A percentile compares a stretch with the other conserved stretches of the same genome.
These are phyloP conservation scores for Ceratitis capitata DNA, from an alignment of 1,140 invertebrate genomes.

Conservation along the genomic window DNA sequence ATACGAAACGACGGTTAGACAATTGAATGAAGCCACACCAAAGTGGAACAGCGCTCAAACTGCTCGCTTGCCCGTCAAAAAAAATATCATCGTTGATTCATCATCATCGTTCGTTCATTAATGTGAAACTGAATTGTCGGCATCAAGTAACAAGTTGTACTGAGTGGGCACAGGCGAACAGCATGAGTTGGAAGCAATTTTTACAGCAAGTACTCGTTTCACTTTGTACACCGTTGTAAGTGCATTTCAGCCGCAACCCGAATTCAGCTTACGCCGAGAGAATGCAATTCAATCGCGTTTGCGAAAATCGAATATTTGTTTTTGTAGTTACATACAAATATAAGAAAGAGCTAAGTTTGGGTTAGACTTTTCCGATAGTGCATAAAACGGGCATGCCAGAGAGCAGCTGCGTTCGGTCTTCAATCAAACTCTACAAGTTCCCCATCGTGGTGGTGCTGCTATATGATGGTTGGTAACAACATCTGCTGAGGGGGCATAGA, in stretches of 20 bases:
- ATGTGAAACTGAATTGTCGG: too few relatives aligned
- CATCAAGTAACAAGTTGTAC: slow-evolving; percentile 28
- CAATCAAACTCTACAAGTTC: too few relatives aligned
- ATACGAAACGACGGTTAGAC: background rate
- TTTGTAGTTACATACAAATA: too few relatives aligned
- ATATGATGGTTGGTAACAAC: too few relatives aligned
- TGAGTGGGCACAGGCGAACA: background rate
- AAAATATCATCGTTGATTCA: too few relatives aligned
- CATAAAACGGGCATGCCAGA: too few relatives aligned
- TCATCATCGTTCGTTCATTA: too few relatives aligned
- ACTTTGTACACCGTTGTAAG: background rate
- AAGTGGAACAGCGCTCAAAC: background rate
- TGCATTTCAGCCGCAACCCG: background rate
- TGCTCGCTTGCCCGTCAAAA: background rate
- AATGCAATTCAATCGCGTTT: background rate
- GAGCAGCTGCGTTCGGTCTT: too few relatives aligned
- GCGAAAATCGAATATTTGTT: background rate
- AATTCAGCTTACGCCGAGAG: background rate
- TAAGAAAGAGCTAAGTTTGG: too few relatives aligned
- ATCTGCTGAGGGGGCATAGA: too few relatives aligned
- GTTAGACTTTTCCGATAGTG: too few relatives aligned
- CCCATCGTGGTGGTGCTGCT: too few relatives aligned
- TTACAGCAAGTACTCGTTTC: slow-evolving; percentile 20
- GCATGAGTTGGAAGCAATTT: background rate
- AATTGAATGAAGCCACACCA: background rate